Base-by-base conservation (phyloP, 37 sponge, comb jelly and placozoan genomes). In the Geodia barretti region DNA sequence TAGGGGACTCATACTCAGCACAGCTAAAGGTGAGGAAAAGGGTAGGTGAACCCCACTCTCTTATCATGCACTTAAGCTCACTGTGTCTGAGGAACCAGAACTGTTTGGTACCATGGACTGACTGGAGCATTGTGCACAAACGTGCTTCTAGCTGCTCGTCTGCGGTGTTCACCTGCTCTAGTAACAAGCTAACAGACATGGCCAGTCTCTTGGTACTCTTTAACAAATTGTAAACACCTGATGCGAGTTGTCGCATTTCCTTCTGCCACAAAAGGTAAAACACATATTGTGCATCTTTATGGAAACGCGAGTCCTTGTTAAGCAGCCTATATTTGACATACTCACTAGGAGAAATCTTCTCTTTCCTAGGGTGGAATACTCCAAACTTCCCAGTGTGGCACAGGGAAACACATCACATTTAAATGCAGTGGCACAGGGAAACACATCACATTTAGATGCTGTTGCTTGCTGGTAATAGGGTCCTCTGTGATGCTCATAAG, bases 341-440 rank as follows among this genome's bases (percentile, higher is more conserved):
- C 64, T 88, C 89, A 65, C 72, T 65, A 43, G n/a, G n/a, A n/a
- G n/a, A n/a, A n/a, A n/a, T n/a, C n/a, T n/a, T n/a, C n/a, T n/a
- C n/a, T n/a, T n/a, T n/a, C n/a, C 86, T 71, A 1, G 77, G 64
- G 41, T 90, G 91, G 33, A 43, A 72, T 68, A 81, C 60, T 0
- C 90, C 90, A 84, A 80, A 90, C 19, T 37, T 31, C 4, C 90
- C 84, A 41, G 41, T 58, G 3, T 84, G 89, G 31, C 74, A 89
- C 34, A 89, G 42, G 14, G 26, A 21, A n/a, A n/a, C n/a, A n/a
- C n/a, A n/a, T n/a, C n/a, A n/a, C n/a, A n/a, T n/a, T n/a, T n/a
- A n/a, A n/a, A n/a, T n/a, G n/a, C n/a, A n/a, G n/a, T n/a, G n/a
- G n/a, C n/a, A n/a, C 21, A 9, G 81, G 85, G 67, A 90, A 89